Percentiles rank a stretch among this genome's conserved stretches.
phyloP scores from a whole-genome alignment of 2,113 vertebrate species.

The Ptyas mucosa region DNA sequence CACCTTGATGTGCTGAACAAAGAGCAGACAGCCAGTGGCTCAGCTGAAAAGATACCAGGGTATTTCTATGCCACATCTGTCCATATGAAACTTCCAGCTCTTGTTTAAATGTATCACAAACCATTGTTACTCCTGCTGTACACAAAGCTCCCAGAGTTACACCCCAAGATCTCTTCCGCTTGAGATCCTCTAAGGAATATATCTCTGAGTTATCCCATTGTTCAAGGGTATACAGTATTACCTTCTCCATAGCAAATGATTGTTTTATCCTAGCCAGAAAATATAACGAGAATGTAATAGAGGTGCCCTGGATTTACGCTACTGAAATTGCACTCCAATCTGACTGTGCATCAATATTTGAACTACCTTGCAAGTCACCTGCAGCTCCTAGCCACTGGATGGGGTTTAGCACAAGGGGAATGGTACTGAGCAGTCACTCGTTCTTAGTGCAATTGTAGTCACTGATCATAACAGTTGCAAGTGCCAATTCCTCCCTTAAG shows the following conservation, averaged over 20 bases:
- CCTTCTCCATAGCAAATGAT: no score
- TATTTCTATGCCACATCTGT: background rate
- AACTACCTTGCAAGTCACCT: constrained; percentile 3
- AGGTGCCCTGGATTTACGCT: background rate
- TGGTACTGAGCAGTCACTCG: background rate
- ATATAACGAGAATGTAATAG: background rate
- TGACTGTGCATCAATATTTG: constrained; percentile 23
- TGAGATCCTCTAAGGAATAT: background rate
- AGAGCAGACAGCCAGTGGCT: background rate
- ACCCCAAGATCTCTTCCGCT: background rate
- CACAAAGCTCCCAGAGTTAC: background rate
- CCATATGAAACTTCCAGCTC: background rate
- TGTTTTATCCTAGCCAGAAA: background rate
- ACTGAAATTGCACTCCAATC: background rate
- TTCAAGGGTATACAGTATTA: background rate
- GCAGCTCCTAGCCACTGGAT: background rate
- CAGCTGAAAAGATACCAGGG: background rate
- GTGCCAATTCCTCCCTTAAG: background rate
- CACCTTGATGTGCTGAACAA: background rate
- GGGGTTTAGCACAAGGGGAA: background rate
- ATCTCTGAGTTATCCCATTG: background rate
- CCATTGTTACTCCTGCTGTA: background rate
- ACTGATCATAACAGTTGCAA: background rate
- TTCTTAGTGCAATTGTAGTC: background rate
- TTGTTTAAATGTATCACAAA: background rate